Conservation (phyloP, 1,140 invertebrate species). For the Lucilia cuprina region DNA sequence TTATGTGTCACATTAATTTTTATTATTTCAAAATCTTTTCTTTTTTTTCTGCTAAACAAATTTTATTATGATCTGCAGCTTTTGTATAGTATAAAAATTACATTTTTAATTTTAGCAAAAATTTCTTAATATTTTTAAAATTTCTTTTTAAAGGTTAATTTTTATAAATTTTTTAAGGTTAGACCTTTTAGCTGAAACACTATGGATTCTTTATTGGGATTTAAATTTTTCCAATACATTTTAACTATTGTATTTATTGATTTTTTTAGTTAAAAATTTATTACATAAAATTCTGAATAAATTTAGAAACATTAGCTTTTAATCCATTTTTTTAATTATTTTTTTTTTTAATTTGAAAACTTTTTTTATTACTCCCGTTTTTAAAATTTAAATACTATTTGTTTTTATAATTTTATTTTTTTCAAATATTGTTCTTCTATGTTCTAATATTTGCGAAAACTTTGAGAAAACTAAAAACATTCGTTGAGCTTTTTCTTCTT, state of each 20-base stretch:
- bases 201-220: too few relatives aligned
- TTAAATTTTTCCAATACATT: too few relatives aligned
- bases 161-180: neutral
- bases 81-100: neutral
- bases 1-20: neutral
- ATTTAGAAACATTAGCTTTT: neutral
- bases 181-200: neutral
- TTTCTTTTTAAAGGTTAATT: neutral
- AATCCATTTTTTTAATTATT: neutral
- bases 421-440: slow-evolving; percentile 24
- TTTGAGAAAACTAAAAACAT: slow-evolving; percentile 55
- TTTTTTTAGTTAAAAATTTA: too few relatives aligned
- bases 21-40: neutral
- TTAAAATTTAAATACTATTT: neutral
- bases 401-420: neutral
- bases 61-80: neutral
- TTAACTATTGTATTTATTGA: too few relatives aligned
- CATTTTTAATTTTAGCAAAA: neutral
- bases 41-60: slow-evolving; percentile 1
- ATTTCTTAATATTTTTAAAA: neutral
- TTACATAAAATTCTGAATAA: neutral
- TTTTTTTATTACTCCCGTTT: neutral
- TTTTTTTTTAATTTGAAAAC: neutral
- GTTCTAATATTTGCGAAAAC: slow-evolving; percentile 55
- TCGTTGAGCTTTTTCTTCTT: slow-evolving; percentile 49